These are phyloP conservation scores for Ips typographus DNA, from an alignment of 1,140 invertebrate genomes.

Conservation along the genomic window DNA sequence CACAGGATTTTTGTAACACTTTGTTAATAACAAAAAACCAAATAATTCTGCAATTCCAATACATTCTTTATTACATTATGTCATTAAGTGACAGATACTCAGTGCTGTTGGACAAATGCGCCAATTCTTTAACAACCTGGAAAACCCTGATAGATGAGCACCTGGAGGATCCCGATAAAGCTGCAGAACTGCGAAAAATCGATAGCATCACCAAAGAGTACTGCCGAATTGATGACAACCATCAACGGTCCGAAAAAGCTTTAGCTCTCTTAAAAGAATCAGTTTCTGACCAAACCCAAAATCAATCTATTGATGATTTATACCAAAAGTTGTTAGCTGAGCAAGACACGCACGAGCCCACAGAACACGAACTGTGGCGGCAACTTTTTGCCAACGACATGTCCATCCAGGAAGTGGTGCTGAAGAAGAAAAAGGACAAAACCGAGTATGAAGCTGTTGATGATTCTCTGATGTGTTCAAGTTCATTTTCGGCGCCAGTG, in stretches of 20 bases:
- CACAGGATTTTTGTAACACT: too few species aligned
- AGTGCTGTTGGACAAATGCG: slow-evolving; percentile 32
- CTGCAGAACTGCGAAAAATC: slow-evolving; percentile 28
- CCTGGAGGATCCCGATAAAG: slow-evolving; percentile 28
- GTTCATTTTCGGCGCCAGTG: slow-evolving; percentile 41
- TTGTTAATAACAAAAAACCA: too few species aligned
- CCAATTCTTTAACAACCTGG: slow-evolving; percentile 40
- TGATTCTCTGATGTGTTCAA: slow-evolving; percentile 41
- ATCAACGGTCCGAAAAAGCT: slow-evolving; percentile 31
- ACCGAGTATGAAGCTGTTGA: slow-evolving; percentile 37
- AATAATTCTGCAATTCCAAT: too few species aligned
- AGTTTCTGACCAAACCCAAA: slow-evolving; percentile 28
- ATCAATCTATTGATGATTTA: slow-evolving; percentile 37
- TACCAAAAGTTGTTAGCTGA: slow-evolving; percentile 32
- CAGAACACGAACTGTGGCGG: slow-evolving; percentile 36
- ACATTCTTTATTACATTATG: slow-evolving; percentile 8
- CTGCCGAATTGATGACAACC: slow-evolving; percentile 33
- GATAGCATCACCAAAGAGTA: slow-evolving; percentile 37
- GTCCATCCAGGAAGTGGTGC: slow-evolving; percentile 31
- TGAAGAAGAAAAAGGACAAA: slow-evolving; percentile 25
- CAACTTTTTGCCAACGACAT: slow-evolving; percentile 25
- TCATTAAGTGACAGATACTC: slow-evolving; percentile 28
- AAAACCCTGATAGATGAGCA: slow-evolving; percentile 39
- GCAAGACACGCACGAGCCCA: slow-evolving; percentile 22
- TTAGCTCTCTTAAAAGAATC: slow-evolving; percentile 30